phyloP scores from a whole-genome alignment of 1,140 invertebrate species.

The Listronotus oregonensis region DNA sequence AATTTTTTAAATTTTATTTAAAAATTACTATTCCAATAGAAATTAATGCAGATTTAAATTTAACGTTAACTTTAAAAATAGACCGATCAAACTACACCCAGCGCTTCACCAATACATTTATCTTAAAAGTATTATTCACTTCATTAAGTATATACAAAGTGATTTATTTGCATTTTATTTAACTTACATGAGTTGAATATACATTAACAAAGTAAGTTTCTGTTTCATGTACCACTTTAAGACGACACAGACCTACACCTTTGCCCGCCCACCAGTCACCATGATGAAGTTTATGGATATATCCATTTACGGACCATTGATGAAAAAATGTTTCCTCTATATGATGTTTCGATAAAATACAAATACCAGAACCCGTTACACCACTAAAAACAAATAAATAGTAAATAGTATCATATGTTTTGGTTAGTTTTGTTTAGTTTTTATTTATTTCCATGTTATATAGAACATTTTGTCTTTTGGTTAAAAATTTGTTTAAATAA shows the following conservation, averaged over 20 bases:
- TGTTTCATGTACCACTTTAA: conserved; percentile 61
- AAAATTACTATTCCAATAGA: no score
- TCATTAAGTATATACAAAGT: no score
- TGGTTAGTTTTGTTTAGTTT: no score
- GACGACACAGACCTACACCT: conserved; percentile 85
- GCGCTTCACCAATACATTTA: no score
- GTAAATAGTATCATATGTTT: neutral
- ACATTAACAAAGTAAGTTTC: conserved; percentile 76
- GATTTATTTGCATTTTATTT: no score
- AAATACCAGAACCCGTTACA: conserved; percentile 88
- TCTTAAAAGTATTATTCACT: no score
- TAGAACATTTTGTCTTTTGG: no score
- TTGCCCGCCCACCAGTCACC: conserved; percentile 99
- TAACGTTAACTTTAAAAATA: no score
- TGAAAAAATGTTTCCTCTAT: conserved; percentile 90
- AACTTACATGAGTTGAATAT: conserved; percentile 90
- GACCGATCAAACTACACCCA: no score
- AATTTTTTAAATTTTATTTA: conserved; percentile 8
- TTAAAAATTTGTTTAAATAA: no score
- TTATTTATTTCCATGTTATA: no score
- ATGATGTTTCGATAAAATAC: conserved; percentile 86
- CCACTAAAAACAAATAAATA: conserved; percentile 66
- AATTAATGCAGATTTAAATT: no score
- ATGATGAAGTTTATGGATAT: conserved; percentile 94
- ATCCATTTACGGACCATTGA: conserved; percentile 94